Evolutionary conservation across 2,797 vertebrate species (phyloP).

Genomic region (Denticeps clupeoides): DNA sequence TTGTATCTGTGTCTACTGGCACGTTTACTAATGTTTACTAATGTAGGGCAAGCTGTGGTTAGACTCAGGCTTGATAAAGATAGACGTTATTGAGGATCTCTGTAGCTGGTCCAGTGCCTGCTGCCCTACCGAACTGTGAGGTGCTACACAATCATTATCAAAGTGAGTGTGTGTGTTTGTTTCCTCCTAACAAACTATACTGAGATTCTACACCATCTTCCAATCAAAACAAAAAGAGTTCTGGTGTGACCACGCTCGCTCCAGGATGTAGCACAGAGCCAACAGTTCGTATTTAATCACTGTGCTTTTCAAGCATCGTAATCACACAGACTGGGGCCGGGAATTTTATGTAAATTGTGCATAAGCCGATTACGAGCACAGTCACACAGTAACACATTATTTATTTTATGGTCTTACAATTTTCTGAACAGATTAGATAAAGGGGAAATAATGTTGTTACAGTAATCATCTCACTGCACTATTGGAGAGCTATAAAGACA

Average conservation of each 20-base stretch:
- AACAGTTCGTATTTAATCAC: slow-evolving; percentile 54
- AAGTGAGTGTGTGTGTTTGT: too few relatives aligned
- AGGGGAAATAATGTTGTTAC: slow-evolving; percentile 52
- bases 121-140: too few relatives aligned
- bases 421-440: slow-evolving; percentile 58
- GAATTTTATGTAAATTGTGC: slow-evolving; percentile 67
- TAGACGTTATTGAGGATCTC: too few relatives aligned
- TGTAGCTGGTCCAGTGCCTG: too few relatives aligned
- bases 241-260: slow-evolving; percentile 1
- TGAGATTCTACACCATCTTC: too few relatives aligned
- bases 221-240: slow-evolving; percentile 13
- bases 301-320: slow-evolving; percentile 53
- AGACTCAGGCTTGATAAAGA: too few relatives aligned
- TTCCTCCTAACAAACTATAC: too few relatives aligned
- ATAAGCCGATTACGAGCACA: slow-evolving; percentile 65
- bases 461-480: slow-evolving; percentile 51
- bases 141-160: too few relatives aligned
- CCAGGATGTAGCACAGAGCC: slow-evolving; percentile 28
- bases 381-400: slow-evolving; percentile 53
- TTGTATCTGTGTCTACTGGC: too few relatives aligned
- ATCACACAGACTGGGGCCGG: slow-evolving; percentile 52
- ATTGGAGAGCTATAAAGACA: slow-evolving; percentile 51
- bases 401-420: slow-evolving; percentile 68
- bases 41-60: too few relatives aligned
- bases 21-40: too few relatives aligned